Evolutionary conservation across 2,113 vertebrate genomes (phyloP).

Genomic region (Mixornis gularis): DNA sequence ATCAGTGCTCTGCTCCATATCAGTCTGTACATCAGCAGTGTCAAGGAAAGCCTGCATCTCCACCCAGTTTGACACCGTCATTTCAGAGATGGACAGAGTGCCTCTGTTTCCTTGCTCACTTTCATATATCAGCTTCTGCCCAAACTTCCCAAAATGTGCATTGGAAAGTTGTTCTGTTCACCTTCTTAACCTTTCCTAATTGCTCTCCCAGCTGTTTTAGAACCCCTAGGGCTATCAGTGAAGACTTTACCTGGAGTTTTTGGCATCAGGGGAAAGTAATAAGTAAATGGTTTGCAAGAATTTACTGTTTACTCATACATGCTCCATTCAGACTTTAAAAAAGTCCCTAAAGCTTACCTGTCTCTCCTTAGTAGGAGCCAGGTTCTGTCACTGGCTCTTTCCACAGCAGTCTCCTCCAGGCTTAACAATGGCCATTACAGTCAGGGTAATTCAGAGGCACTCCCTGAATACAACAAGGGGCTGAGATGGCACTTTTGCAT

Average conservation of each 20-base stretch:
- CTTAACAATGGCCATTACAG: not conserved
- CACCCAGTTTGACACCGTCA: accelerated
- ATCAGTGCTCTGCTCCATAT: not conserved
- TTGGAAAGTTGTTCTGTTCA: not conserved
- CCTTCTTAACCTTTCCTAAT: not conserved
- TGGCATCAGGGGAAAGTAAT: not conserved
- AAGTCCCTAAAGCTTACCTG: not conserved
- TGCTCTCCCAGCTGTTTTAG: not conserved
- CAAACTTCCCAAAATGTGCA: not conserved
- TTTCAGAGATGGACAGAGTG: not conserved
- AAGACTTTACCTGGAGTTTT: not conserved
- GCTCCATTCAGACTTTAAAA: not conserved
- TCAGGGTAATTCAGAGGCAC: not conserved
- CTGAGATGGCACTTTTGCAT: not conserved
- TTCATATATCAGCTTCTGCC: not conserved
- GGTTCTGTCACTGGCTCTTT: not conserved
- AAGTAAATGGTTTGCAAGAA: not conserved
- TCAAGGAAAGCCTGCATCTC: not conserved
- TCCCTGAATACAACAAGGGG: not conserved
- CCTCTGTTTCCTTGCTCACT: not conserved
- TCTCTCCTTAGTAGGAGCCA: not conserved
- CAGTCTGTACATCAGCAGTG: not conserved
- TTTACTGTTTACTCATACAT: not conserved
- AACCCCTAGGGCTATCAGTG: not conserved
- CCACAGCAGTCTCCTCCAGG: not conserved